phyloP scores from a whole-genome alignment of 64 coral and sea anemone species.

The Montipora cactus region DNA sequence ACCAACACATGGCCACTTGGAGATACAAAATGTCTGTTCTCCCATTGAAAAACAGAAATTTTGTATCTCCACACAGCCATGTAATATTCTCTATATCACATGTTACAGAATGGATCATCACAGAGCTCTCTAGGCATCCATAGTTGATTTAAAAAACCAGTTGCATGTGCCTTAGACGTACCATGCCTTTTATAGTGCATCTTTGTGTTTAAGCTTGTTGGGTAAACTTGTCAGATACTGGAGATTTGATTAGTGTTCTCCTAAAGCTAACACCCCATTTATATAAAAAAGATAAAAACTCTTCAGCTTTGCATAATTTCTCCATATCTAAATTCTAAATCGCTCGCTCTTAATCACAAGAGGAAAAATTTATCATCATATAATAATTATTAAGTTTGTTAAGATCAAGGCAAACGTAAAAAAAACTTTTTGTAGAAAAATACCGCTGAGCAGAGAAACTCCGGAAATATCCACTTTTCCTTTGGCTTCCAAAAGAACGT shows the following conservation, averaged over 20 bases:
- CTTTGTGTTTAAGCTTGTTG: background rate
- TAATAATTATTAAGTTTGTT: background rate
- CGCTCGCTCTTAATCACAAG: background rate
- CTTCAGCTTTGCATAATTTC: background rate
- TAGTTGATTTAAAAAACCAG: too few species aligned
- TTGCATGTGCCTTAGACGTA: too few species aligned
- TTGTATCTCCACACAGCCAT: background rate
- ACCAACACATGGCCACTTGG: too few species aligned
- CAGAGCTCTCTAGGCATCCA: too few species aligned
- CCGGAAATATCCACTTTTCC: background rate
- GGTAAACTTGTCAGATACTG: slow-evolving; percentile 2
- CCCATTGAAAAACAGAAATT: too few species aligned
- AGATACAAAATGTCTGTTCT: too few species aligned
- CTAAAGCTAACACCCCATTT: background rate
- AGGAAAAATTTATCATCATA: background rate
- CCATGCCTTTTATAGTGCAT: too few species aligned
- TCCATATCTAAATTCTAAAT: background rate
- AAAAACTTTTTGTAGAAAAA: background rate
- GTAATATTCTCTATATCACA: background rate
- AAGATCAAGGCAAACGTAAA: background rate
- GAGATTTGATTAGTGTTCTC: background rate
- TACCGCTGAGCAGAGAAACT: background rate
- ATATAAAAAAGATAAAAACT: background rate
- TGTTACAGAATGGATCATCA: too few species aligned
- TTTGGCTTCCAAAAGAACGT: slow-evolving; percentile 22